Conservation (phyloP, 2,113 vertebrate species). For the Microtus ochrogaster region DNA sequence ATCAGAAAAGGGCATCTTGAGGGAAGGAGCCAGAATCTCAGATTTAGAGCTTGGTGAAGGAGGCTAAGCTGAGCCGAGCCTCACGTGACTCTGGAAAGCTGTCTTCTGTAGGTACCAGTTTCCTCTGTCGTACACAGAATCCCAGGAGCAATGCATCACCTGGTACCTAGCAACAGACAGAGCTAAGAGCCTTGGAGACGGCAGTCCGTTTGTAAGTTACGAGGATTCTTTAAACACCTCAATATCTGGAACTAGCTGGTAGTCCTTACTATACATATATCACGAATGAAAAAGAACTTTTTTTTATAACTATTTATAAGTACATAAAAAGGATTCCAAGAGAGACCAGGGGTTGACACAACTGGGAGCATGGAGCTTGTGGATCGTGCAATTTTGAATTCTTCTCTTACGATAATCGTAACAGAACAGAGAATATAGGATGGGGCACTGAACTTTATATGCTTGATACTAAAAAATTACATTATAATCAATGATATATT, state of each 20-base stretch:
- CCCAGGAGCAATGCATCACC: not conserved
- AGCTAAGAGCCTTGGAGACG: not conserved
- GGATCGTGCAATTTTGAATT: not conserved
- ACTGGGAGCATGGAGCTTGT: not conserved
- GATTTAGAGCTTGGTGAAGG: not conserved
- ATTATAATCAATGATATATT: not conserved
- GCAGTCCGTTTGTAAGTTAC: not conserved
- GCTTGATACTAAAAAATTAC: not conserved
- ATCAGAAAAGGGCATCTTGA: not conserved
- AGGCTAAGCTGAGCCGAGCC: not conserved
- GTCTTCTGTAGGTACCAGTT: not conserved
- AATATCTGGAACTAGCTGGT: not conserved
- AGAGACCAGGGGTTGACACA: not conserved
- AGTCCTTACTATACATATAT: not conserved
- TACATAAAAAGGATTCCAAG: not conserved
- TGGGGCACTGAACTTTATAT: not conserved
- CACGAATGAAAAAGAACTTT: not conserved
- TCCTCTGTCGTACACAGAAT: not conserved
- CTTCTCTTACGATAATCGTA: not conserved
- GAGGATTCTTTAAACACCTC: not conserved
- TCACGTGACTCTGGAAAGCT: too few relatives aligned
- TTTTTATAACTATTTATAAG: constrained; percentile 11
- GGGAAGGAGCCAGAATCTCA: not conserved
- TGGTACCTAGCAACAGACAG: not conserved
- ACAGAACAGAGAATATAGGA: not conserved